phyloP scores from a whole-genome alignment of 2,797 vertebrate genomes.

The Diglossa cyanea region DNA sequence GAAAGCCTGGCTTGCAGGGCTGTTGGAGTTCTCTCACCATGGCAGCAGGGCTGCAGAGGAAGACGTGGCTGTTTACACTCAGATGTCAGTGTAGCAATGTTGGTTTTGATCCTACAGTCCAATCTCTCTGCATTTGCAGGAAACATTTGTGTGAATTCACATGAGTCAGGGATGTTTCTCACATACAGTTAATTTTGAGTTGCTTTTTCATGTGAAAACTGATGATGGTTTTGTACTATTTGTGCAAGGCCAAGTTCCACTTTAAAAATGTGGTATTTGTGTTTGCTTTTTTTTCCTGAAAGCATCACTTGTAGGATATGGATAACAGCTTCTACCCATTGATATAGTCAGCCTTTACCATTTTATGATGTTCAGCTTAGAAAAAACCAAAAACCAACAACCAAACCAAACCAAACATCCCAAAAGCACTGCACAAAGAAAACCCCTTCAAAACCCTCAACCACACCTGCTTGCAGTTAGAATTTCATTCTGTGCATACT shows the following conservation, averaged over 20 bases:
- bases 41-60: not conserved
- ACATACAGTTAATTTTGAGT: not conserved
- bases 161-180: not conserved
- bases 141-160: not conserved
- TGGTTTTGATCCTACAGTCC: not conserved
- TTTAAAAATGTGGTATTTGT: not conserved
- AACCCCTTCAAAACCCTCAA: fast-evolving
- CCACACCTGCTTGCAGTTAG: not conserved
- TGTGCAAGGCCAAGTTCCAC: not conserved
- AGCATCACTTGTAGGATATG: not conserved
- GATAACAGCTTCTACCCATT: not conserved
- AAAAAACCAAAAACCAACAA: not conserved
- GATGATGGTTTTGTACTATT: not conserved
- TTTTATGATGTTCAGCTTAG: not conserved
- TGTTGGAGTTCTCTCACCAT: not conserved
- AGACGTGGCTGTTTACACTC: not conserved
- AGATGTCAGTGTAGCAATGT: not conserved
- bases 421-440: not conserved
- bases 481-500: not conserved
- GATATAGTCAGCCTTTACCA: not conserved
- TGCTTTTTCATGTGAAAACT: not conserved
- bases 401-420: not conserved
- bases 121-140: not conserved
- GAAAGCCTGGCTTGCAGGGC: fast-evolving
- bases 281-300: not conserved